These are phyloP conservation scores for Luehdorfia chinensis DNA, from an alignment of 1,140 invertebrate genomes.

Conservation along the genomic window DNA sequence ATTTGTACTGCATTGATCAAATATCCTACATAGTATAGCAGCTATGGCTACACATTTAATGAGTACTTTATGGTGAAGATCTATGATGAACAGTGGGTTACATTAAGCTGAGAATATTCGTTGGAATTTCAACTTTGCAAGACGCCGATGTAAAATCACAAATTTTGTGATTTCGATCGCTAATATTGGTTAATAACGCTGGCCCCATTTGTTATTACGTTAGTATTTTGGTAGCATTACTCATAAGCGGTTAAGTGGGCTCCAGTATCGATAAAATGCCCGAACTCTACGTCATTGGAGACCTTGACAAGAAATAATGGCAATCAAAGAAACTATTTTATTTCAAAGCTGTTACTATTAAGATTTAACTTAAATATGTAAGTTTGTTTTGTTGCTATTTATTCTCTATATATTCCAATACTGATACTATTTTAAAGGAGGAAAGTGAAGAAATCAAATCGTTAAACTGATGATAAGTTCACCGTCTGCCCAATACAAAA, in stretches of 20 bases:
- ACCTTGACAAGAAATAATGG: constrained; percentile 27
- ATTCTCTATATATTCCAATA: background rate
- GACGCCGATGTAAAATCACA: no score
- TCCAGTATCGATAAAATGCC: constrained; percentile 22
- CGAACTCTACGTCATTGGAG: constrained; percentile 22
- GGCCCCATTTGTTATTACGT: constrained; percentile 19
- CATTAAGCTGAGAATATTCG: no score
- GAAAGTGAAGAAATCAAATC: background rate
- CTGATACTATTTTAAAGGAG: background rate
- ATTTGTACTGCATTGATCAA: no score
- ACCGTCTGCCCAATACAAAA: background rate
- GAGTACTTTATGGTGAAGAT: no score
- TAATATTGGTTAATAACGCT: constrained; percentile 2
- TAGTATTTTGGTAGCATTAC: constrained; percentile 29
- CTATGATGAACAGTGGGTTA: no score
- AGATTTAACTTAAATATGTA: background rate
- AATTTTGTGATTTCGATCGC: no score
- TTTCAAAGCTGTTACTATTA: constrained; percentile 1
- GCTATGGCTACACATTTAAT: no score
- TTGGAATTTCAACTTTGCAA: no score
- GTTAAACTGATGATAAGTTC: no score
- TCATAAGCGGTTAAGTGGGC: constrained; percentile 28
- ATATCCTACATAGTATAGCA: no score
- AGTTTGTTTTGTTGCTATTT: background rate
- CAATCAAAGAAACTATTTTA: constrained; percentile 24